phyloP scores from a whole-genome alignment of 2,113 vertebrate genomes.

The Python bivittatus region DNA sequence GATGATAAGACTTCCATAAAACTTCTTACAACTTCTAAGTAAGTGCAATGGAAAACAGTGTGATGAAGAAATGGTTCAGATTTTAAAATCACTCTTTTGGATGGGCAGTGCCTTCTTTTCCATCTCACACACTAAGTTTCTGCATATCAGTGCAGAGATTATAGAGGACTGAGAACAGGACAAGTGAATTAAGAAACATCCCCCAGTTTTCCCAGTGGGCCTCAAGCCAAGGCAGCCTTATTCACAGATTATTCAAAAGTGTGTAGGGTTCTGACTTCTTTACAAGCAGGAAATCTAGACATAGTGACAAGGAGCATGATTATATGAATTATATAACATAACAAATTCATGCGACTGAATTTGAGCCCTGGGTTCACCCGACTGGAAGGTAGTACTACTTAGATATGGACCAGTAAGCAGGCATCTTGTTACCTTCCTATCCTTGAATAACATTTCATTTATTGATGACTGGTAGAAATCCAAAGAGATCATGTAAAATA shows the following conservation, averaged over 20 bases:
- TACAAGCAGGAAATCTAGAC: neutral
- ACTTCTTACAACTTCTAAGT: neutral
- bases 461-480: neutral
- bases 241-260: neutral
- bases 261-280: neutral
- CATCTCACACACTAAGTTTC: neutral
- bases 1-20: neutral
- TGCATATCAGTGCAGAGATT: neutral
- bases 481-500: neutral
- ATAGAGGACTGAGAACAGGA: neutral
- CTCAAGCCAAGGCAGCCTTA: too few species aligned
- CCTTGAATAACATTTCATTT: neutral
- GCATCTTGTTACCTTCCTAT: neutral
- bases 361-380: neutral
- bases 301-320: neutral
- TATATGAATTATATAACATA: too few species aligned
- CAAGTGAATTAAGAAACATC: neutral
- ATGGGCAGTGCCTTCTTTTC: neutral
- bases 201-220: neutral
- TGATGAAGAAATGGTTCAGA: neutral
- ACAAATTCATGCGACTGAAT: neutral
- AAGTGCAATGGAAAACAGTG: neutral
- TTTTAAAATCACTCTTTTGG: neutral
- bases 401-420: neutral
- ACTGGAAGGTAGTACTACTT: neutral